phyloP scores from a whole-genome alignment of 2,113 vertebrate genomes.

The Epinephelus fuscoguttatus region DNA sequence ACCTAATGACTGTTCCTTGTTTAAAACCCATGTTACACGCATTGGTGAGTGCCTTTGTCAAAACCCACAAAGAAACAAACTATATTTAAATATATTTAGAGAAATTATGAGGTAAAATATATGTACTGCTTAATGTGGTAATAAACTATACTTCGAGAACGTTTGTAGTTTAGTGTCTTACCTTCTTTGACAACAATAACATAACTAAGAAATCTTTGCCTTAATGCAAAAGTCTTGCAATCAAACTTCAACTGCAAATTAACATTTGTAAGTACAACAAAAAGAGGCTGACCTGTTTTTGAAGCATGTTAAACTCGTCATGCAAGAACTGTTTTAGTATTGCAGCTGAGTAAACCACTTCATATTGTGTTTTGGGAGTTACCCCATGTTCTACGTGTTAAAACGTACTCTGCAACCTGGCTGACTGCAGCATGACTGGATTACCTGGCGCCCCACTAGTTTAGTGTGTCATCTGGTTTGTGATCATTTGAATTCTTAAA shows the following conservation, averaged over 20 bases:
- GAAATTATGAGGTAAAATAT: slow-evolving; percentile 47
- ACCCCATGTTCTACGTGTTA: neutral
- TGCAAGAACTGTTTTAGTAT: neutral
- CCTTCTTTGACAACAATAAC: neutral
- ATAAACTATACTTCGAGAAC: slow-evolving; percentile 68
- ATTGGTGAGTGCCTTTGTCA: slow-evolving; percentile 80
- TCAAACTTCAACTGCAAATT: neutral
- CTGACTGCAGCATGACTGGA: neutral
- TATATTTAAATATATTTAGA: slow-evolving; percentile 69
- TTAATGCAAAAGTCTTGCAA: neutral
- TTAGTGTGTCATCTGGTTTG: neutral
- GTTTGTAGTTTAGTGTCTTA: slow-evolving; percentile 16
- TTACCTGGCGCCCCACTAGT: neutral
- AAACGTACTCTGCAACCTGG: neutral
- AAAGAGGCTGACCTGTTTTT: neutral
- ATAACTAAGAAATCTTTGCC: neutral
- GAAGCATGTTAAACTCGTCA: slow-evolving; percentile 3
- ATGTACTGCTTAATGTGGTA: slow-evolving; percentile 55
- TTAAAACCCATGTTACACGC: slow-evolving; percentile 63
- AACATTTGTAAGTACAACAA: neutral
- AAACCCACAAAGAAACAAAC: slow-evolving; percentile 55
- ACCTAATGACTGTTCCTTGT: slow-evolving; percentile 66
- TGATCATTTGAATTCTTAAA: neutral
- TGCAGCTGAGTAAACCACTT: neutral
- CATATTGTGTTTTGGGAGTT: neutral